Evolutionary conservation across 2,797 vertebrate species (phyloP).

Genomic region (Phoebastria nigripes): DNA sequence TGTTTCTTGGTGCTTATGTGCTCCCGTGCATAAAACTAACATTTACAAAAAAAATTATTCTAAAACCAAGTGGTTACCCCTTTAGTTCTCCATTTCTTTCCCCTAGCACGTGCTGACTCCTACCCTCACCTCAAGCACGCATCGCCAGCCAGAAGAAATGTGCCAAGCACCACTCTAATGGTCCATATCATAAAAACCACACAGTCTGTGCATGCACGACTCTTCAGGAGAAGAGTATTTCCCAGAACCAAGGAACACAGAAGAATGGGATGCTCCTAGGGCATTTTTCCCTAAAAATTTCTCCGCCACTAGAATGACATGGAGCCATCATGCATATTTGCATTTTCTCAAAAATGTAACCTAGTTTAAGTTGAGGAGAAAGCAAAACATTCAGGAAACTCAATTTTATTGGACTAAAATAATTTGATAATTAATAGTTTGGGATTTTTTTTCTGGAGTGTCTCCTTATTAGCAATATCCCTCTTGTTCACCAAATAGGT

Average conservation of each 20-base stretch:
- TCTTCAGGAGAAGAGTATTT: background rate
- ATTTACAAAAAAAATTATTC: background rate
- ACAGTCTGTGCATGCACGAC: background rate
- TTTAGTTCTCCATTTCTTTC: background rate
- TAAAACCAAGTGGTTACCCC: background rate
- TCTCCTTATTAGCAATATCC: background rate
- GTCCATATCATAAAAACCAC: background rate
- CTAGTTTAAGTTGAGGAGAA: background rate
- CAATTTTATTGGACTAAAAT: background rate
- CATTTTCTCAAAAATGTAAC: background rate
- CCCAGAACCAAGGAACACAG: background rate
- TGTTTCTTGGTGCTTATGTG: background rate
- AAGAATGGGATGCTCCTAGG: background rate
- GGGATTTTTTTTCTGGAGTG: background rate
- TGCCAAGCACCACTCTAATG: background rate
- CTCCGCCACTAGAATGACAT: background rate
- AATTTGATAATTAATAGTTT: background rate
- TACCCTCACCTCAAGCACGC: background rate
- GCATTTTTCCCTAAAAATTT: background rate
- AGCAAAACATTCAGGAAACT: background rate
- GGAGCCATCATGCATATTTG: rapidly evolving
- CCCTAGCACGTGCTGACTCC: background rate
- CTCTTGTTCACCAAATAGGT: background rate
- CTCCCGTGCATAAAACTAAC: background rate
- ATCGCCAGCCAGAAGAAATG: background rate